phyloP scores from a whole-genome alignment of 2,888 invertebrate genomes.

The Megalurothrips usitatus region DNA sequence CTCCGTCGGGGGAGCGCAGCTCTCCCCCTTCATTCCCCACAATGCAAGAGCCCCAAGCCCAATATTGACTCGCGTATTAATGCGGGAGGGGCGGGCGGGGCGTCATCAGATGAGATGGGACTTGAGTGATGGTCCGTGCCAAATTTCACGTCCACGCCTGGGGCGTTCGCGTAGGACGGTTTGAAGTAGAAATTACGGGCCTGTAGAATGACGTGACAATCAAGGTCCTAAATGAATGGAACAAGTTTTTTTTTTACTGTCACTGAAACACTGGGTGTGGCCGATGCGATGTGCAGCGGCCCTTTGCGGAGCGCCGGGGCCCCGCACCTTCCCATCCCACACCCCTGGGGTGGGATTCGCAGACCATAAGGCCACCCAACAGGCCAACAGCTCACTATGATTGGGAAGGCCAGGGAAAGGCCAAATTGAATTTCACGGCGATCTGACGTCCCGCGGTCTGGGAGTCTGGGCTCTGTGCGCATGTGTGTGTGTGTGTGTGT shows the following conservation, averaged over 20 bases:
- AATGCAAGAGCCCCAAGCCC: not conserved
- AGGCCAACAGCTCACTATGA: constrained; percentile 15
- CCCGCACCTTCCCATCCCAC: no score
- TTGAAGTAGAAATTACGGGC: no score
- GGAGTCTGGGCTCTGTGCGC: not conserved
- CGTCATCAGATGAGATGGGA: not conserved
- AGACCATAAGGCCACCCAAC: not conserved
- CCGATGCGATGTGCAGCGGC: no score
- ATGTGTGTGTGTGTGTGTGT: no score
- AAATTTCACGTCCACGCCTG: not conserved
- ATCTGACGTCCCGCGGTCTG: not conserved
- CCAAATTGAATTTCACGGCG: constrained; percentile 26
- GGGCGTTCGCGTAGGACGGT: no score
- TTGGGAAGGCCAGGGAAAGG: constrained; percentile 11
- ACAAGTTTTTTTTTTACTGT: no score
- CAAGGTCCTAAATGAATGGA: no score
- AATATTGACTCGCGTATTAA: constrained; percentile 24
- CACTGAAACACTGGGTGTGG: no score
- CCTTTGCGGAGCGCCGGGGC: no score
- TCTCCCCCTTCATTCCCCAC: not conserved
- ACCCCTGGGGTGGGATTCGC: no score
- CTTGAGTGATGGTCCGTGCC: not conserved
- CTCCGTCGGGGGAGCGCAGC: not conserved
- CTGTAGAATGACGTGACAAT: no score
- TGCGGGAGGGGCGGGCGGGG: not conserved